Conservation (phyloP, 1,140 invertebrate genomes). For the Nymphalis io region DNA sequence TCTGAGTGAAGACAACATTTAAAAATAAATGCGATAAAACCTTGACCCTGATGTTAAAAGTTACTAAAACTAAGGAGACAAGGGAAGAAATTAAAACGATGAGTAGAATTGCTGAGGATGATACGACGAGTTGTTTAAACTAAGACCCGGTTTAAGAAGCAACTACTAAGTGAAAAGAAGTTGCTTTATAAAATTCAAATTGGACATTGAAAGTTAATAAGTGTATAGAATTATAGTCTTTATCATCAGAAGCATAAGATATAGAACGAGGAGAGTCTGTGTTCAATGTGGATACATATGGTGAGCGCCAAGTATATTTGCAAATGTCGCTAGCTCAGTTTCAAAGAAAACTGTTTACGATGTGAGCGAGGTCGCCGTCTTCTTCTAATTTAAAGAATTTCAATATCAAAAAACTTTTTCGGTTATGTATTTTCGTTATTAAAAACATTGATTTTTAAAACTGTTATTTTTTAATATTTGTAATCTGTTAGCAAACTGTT, state of each 20-base stretch:
- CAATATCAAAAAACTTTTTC: neutral
- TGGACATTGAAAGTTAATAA: neutral
- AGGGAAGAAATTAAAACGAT: neutral
- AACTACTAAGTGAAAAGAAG: conserved; percentile 14
- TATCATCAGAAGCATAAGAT: neutral
- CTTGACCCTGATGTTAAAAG: neutral
- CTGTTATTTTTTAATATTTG: no score
- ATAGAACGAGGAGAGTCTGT: neutral
- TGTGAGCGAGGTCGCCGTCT: neutral
- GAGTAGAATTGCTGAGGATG: neutral
- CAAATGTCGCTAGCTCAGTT: conserved; percentile 11
- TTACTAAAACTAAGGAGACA: neutral
- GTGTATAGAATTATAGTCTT: neutral
- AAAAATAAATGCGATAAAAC: neutral
- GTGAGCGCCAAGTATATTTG: conserved; percentile 9
- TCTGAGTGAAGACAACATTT: neutral
- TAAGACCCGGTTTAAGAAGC: conserved; percentile 10
- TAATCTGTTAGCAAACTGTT: no score
- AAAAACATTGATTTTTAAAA: no score
- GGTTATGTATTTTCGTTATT: neutral
- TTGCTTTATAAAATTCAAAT: conserved; percentile 22
- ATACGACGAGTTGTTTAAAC: neutral
- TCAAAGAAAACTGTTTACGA: conserved; percentile 12
- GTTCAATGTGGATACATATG: conserved; percentile 5
- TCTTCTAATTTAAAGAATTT: conserved; percentile 3